Evolutionary conservation across 2,797 vertebrate genomes (phyloP).

Genomic region (Gouania willdenowi): DNA sequence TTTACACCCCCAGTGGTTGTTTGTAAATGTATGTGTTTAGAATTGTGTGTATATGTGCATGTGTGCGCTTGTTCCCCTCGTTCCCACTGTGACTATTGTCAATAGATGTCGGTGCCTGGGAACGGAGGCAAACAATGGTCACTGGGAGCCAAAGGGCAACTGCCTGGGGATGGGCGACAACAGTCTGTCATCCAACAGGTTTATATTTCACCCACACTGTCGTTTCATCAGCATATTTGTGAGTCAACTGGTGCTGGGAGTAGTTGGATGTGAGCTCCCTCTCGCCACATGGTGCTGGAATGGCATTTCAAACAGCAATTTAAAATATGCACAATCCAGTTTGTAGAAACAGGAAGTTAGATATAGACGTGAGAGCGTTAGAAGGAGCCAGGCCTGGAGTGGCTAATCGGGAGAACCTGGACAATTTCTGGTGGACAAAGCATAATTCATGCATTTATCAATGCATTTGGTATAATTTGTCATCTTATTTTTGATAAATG

Average conservation of each 20-base stretch:
- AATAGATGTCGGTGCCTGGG: slow-evolving; percentile 76
- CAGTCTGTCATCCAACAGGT: slow-evolving; percentile 54
- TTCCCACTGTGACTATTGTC: slow-evolving; percentile 59
- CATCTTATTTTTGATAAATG: too few species aligned
- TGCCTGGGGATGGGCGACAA: slow-evolving; percentile 43
- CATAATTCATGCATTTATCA: too few species aligned
- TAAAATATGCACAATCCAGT: slow-evolving; percentile 5
- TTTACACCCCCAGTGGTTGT: slow-evolving; percentile 2
- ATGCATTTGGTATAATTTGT: too few species aligned
- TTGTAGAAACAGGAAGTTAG: slow-evolving; percentile 36
- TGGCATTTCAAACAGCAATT: neutral
- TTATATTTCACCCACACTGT: slow-evolving; percentile 33
- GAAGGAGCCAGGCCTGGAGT: too few species aligned
- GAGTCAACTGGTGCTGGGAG: slow-evolving; percentile 3
- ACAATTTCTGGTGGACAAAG: too few species aligned
- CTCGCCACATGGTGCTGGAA: neutral
- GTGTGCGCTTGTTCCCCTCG: slow-evolving; percentile 29
- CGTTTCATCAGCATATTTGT: slow-evolving; percentile 25
- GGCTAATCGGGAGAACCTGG: too few species aligned
- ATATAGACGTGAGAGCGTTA: too few species aligned
- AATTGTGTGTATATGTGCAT: slow-evolving; percentile 14
- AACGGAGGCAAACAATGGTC: slow-evolving; percentile 74
- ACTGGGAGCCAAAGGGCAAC: slow-evolving; percentile 62
- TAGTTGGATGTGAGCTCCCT: slow-evolving; percentile 5
- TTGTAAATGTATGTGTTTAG: slow-evolving; percentile 11